phyloP scores from a whole-genome alignment of 2,888 invertebrate species.

The Caenorhabditis drosophilae region DNA sequence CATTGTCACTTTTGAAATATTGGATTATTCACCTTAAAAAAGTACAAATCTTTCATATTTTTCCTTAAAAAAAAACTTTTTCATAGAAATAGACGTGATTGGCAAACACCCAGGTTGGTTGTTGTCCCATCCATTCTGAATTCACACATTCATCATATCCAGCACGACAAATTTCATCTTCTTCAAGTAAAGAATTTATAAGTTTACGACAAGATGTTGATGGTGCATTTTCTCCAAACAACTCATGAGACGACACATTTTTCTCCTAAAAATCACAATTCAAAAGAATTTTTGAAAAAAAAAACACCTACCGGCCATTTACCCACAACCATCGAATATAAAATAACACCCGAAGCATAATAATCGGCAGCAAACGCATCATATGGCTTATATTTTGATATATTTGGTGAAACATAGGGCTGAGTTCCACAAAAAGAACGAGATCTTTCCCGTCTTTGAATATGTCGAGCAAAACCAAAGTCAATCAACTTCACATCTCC shows the following conservation, averaged over 20 bases:
- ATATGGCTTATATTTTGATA: slow-evolving; percentile 44
- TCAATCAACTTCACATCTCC: slow-evolving; percentile 59
- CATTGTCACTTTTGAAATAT: too few relatives aligned
- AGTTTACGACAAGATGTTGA: slow-evolving; percentile 36
- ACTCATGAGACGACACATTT: neutral
- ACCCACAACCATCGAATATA: slow-evolving; percentile 57
- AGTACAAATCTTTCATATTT: too few relatives aligned
- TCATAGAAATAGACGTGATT: slow-evolving; percentile 43
- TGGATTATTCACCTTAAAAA: too few relatives aligned
- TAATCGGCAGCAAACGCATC: slow-evolving; percentile 54
- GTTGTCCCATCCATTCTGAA: slow-evolving; percentile 47
- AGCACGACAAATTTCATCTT: slow-evolving; percentile 40
- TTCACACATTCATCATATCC: slow-evolving; percentile 48
- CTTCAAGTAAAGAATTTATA: slow-evolving; percentile 37
- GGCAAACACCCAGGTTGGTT: slow-evolving; percentile 49
- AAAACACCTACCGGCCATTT: slow-evolving; percentile 46
- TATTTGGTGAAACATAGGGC: slow-evolving; percentile 48
- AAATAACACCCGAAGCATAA: slow-evolving; percentile 55
- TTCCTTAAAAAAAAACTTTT: slow-evolving; percentile 5
- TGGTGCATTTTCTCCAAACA: slow-evolving; percentile 31
- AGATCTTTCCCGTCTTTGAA: slow-evolving; percentile 46
- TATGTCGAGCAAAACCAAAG: slow-evolving; percentile 57
- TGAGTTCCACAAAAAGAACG: slow-evolving; percentile 60
- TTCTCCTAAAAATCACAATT: slow-evolving; percentile 32
- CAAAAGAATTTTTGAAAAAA: slow-evolving; percentile 13